Conservation (phyloP, 2,888 invertebrate species). For the Cheilosia vulpina region DNA sequence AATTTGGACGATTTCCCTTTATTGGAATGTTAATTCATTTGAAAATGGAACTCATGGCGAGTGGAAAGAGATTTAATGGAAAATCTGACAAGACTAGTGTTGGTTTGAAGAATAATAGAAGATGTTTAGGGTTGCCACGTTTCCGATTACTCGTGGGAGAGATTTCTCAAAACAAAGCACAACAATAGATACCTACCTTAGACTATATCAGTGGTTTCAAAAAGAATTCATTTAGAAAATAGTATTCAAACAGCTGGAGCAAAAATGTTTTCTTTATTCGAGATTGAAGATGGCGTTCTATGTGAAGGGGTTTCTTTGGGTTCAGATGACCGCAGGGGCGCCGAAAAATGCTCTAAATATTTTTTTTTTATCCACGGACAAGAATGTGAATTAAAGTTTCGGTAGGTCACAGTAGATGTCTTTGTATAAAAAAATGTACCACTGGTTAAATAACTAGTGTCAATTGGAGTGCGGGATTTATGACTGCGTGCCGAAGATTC, state of each 20-base stretch:
- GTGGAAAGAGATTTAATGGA: constrained; percentile 52
- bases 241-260: not conserved
- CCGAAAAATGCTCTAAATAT: no score
- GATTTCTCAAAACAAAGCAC: constrained; percentile 2
- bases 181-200: not conserved
- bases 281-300: no score
- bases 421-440: not conserved
- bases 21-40: constrained; percentile 30
- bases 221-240: constrained; percentile 34
- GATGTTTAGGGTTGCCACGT: constrained; percentile 77
- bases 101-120: constrained; percentile 50
- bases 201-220: constrained; percentile 35
- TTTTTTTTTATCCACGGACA: no score
- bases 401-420: no score
- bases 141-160: constrained; percentile 63
- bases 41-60: constrained; percentile 16
- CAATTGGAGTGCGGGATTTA: no score
- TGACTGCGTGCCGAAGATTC: no score
- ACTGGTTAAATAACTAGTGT: no score
- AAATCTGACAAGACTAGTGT: constrained; percentile 58
- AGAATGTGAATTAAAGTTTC: no score
- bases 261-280: no score
- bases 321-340: no score
- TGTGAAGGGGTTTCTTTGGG: no score
- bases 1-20: constrained; percentile 3